Evolutionary conservation across 2,888 invertebrate genomes (phyloP).

Genomic region (Parasteatoda lunata): DNA sequence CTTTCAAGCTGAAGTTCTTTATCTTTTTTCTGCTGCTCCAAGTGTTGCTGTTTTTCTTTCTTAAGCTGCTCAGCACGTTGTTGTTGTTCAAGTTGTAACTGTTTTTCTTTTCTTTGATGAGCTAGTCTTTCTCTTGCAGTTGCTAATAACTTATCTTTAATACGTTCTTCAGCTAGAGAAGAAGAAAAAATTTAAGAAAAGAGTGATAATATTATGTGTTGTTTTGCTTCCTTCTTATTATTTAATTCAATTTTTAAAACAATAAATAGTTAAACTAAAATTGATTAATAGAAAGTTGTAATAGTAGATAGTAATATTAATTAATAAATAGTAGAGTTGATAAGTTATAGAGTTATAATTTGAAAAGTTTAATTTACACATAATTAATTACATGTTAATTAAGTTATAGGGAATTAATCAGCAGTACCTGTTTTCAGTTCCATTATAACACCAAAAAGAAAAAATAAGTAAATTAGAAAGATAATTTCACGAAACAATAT

Average conservation of each 20-base stretch:
- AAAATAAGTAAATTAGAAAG: too few species aligned
- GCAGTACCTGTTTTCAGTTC: too few species aligned
- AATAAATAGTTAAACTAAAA: too few species aligned
- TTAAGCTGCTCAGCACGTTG: conserved; percentile 44
- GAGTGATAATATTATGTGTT: background rate
- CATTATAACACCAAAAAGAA: too few species aligned
- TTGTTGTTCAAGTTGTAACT: conserved; percentile 30
- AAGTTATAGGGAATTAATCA: too few species aligned
- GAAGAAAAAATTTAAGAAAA: conserved; percentile 23
- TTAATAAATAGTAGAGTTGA: background rate
- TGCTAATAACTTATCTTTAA: conserved; percentile 71
- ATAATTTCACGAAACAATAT: too few species aligned
- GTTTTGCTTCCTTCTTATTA: background rate
- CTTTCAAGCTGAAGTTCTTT: conserved; percentile 78
- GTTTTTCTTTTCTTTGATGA: conserved; percentile 59
- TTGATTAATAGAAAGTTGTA: background rate
- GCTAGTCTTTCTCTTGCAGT: conserved; percentile 75
- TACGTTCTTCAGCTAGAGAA: conserved; percentile 74
- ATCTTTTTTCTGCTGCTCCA: conserved; percentile 74
- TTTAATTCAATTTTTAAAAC: background rate
- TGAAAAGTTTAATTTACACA: background rate
- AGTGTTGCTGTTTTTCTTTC: conserved; percentile 70
- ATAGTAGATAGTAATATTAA: background rate
- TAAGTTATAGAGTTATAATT: background rate
- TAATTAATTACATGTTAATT: too few species aligned